Evolutionary conservation across 2,113 vertebrate species (phyloP).

Genomic region (Apistogramma diplotaenia): DNA sequence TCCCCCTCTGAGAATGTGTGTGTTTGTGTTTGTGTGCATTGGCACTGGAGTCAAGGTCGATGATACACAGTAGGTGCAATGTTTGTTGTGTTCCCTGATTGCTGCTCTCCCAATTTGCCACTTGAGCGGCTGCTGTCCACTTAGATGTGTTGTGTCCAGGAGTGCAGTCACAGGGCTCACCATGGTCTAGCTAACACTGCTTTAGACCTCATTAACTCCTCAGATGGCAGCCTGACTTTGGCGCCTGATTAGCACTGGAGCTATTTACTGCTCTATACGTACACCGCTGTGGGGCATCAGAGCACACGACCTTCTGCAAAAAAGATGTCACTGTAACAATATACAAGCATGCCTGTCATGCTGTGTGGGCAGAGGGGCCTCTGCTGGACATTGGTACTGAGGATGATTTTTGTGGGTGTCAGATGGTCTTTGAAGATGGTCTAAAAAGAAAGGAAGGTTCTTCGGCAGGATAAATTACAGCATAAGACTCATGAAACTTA

Average conservation of each 20-base stretch:
- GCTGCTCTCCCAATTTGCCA: constrained; percentile 78
- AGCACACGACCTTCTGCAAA: constrained; percentile 69
- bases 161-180: constrained; percentile 69
- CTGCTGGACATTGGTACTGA: background rate
- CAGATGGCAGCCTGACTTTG: constrained; percentile 59
- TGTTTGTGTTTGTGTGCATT: constrained; percentile 64
- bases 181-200: constrained; percentile 52
- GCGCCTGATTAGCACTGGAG: constrained; percentile 69
- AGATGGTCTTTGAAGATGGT: background rate
- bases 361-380: background rate
- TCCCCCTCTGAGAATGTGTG: constrained; percentile 68
- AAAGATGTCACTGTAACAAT: constrained; percentile 46
- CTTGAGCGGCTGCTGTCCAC: constrained; percentile 82
- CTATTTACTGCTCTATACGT: constrained; percentile 75
- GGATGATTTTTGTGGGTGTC: background rate
- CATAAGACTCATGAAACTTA: too few species aligned
- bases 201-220: constrained; percentile 80
- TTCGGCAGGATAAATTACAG: too few species aligned
- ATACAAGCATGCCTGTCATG: background rate
- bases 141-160: constrained; percentile 78
- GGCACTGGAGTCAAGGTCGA: constrained; percentile 75
- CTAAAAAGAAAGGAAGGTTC: too few species aligned
- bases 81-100: constrained; percentile 77
- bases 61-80: constrained; percentile 78
- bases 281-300: constrained; percentile 58